Evolutionary conservation across 2,888 invertebrate species (phyloP).

Genomic region (Drosophila mimetica): DNA sequence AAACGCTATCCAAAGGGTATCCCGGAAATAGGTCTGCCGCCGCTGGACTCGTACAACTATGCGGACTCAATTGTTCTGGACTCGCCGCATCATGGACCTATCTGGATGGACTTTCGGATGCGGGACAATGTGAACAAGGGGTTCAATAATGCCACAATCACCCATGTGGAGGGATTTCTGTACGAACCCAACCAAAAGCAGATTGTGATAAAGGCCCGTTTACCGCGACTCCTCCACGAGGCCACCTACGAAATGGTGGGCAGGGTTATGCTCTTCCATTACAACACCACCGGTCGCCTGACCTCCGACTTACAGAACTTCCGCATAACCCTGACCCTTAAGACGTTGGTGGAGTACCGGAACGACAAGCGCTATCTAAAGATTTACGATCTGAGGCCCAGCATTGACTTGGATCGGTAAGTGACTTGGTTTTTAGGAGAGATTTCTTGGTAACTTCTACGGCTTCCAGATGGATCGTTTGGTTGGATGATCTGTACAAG

Average conservation of each 20-base stretch:
- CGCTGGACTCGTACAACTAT: constrained; percentile 33
- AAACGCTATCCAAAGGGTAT: constrained; percentile 50
- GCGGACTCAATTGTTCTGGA: constrained; percentile 14
- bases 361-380: constrained; percentile 59
- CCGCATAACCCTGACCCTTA: constrained; percentile 40
- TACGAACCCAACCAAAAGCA: constrained; percentile 52
- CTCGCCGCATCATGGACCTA: constrained; percentile 4
- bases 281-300: constrained; percentile 55
- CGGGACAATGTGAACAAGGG: constrained; percentile 44
- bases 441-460: not conserved
- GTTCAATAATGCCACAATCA: constrained; percentile 56
- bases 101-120: constrained; percentile 45
- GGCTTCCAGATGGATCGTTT: constrained; percentile 54
- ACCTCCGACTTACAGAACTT: constrained; percentile 57
- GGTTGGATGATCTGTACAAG: constrained; percentile 48
- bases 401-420: constrained; percentile 61
- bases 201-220: constrained; percentile 45
- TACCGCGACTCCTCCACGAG: constrained; percentile 51
- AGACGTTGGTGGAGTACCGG: constrained; percentile 51
- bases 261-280: constrained; percentile 33
- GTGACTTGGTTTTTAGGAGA: not conserved
- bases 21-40: constrained; percentile 52
- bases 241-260: constrained; percentile 46
- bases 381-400: constrained; percentile 51
- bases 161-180: constrained; percentile 58